phyloP scores from a whole-genome alignment of 2,797 vertebrate genomes.

The Synanceia verrucosa region DNA sequence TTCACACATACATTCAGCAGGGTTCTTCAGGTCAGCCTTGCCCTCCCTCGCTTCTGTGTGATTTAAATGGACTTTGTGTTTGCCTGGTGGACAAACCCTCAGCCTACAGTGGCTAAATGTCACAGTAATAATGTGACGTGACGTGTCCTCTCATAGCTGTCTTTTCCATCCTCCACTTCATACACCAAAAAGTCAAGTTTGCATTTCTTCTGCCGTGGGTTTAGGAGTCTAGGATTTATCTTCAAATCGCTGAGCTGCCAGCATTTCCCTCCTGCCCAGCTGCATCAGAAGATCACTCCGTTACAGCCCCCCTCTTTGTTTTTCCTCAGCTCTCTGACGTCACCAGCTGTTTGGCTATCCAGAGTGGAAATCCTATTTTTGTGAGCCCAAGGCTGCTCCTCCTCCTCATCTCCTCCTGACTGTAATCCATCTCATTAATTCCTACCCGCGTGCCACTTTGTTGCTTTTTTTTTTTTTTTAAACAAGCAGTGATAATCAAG shows the following conservation, averaged over 20 bases:
- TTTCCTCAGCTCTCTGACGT: constrained; percentile 8
- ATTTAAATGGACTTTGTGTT: constrained; percentile 10
- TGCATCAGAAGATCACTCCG: constrained; percentile 17
- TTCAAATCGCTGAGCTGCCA: constrained; percentile 23
- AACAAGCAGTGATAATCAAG: constrained; percentile 21
- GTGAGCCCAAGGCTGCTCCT: constrained; percentile 16
- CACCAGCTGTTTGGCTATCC: constrained; percentile 4
- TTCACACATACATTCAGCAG: background rate
- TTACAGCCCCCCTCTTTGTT: background rate
- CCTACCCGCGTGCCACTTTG: constrained; percentile 21
- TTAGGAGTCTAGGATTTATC: constrained; percentile 1
- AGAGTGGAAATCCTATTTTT: constrained; percentile 32
- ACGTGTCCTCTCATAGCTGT: constrained; percentile 19
- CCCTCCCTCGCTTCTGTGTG: background rate
- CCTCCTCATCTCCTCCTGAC: constrained; percentile 19
- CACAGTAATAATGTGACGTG: constrained; percentile 1
- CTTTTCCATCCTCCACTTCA: background rate
- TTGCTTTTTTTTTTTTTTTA: constrained; percentile 1
- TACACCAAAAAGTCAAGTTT: background rate
- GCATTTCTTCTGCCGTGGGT: background rate
- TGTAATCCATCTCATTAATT: constrained; percentile 43
- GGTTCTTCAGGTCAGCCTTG: constrained; percentile 1
- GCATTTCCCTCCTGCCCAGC: background rate
- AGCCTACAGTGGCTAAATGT: background rate
- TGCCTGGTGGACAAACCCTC: background rate